Percentiles rank a stretch among this genome's conserved stretches.
These are phyloP conservation scores for Episyrphus balteatus DNA, from an alignment of 1,140 invertebrate species.

Conservation along the genomic window DNA sequence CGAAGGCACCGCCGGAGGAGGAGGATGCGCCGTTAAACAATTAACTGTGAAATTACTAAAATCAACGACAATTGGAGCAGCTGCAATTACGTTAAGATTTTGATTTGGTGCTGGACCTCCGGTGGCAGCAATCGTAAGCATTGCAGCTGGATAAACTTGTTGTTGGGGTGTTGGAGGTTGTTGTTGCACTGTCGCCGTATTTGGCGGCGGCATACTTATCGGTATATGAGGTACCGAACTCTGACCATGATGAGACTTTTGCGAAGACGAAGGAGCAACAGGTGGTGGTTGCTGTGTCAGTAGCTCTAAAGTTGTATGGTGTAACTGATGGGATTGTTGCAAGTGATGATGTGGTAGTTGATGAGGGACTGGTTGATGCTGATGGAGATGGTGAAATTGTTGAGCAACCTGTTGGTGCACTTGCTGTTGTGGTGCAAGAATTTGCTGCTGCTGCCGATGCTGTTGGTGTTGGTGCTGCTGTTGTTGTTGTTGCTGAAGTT, in stretches of 20 bases:
- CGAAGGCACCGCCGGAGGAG: background rate
- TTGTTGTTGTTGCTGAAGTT: background rate
- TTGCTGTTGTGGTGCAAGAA: background rate
- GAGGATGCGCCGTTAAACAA: conserved; percentile 4
- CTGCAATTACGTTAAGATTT: conserved; percentile 10
- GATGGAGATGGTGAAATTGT: background rate
- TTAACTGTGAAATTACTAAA: conserved; percentile 8
- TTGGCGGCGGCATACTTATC: background rate
- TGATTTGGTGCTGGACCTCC: conserved; percentile 1
- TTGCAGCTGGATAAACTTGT: conserved; percentile 6
- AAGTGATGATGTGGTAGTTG: background rate
- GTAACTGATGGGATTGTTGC: background rate
- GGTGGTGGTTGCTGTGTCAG: background rate
- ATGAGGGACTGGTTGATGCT: background rate
- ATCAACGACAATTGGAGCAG: conserved; percentile 11
- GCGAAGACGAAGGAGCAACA: background rate
- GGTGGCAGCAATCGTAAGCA: conserved; percentile 4
- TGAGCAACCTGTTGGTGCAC: background rate
- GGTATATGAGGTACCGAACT: no score
- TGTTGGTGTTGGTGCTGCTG: conserved; percentile 7
- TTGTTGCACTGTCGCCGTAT: background rate
- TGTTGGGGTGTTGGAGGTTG: conserved; percentile 6
- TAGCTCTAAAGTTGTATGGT: background rate
- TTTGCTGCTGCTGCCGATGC: background rate
- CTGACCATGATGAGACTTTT: background rate